Evolutionary conservation across 2,113 vertebrate genomes (phyloP).

Genomic region (Microtus ochrogaster): DNA sequence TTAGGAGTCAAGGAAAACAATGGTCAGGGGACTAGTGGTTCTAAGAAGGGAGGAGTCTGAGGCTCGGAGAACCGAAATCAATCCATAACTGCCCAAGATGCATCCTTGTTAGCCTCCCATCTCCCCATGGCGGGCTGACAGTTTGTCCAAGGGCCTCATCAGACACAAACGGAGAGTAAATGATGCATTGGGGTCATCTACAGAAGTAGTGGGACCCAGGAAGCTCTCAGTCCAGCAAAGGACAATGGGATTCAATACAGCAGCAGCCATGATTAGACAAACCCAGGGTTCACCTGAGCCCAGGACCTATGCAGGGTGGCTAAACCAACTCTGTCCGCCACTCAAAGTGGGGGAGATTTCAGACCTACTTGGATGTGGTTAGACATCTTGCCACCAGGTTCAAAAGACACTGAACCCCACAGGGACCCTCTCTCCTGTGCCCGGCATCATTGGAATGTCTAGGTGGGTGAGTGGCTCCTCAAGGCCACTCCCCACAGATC

Average conservation of each 20-base stretch:
- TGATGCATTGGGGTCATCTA: too few relatives aligned
- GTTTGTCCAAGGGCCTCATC: not conserved
- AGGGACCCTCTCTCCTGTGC: too few relatives aligned
- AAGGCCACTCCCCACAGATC: not conserved
- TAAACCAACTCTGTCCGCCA: not conserved
- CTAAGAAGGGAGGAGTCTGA: not conserved
- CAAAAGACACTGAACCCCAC: not conserved
- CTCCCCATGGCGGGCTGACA: not conserved
- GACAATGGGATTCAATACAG: not conserved
- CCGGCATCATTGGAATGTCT: too few relatives aligned
- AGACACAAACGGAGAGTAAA: too few relatives aligned
- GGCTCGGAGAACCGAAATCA: fast-evolving
- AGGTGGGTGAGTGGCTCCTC: too few relatives aligned
- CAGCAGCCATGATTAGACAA: fast-evolving
- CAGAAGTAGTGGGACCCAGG: fast-evolving
- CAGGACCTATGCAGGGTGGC: fast-evolving
- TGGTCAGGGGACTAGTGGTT: not conserved
- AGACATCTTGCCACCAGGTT: not conserved
- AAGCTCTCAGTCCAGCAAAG: not conserved
- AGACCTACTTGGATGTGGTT: not conserved
- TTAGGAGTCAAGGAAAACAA: not conserved
- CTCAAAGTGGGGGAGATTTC: not conserved
- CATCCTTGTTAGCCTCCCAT: too few relatives aligned
- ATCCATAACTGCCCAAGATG: fast-evolving
- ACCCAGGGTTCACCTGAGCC: not conserved